These are phyloP conservation scores for Parnassius smintheus DNA, from an alignment of 2,888 invertebrate species.

Conservation along the genomic window DNA sequence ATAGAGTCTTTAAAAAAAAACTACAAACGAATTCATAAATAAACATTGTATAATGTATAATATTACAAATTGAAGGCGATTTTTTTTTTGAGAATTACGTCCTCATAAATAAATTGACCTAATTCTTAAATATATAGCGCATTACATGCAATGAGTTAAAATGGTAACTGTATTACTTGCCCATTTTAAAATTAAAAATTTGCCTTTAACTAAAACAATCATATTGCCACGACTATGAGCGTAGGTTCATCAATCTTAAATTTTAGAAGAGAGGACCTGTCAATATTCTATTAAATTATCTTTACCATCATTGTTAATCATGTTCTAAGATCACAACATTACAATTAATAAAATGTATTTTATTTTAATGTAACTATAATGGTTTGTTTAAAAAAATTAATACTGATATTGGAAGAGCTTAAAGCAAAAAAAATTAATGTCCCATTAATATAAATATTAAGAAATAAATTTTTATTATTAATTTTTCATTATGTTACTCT, in stretches of 20 bases:
- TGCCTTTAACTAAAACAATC: neutral
- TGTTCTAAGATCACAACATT: neutral
- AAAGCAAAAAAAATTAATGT: neutral
- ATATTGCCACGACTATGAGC: too few species aligned
- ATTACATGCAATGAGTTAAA: constrained; percentile 55
- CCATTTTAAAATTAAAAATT: constrained; percentile 1
- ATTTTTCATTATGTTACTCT: too few species aligned
- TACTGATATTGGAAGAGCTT: constrained; percentile 17
- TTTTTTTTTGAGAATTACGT: constrained; percentile 33
- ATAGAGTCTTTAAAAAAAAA: constrained; percentile 17
- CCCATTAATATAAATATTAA: too few species aligned
- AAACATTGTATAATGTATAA: too few species aligned
- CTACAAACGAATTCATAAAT: too few species aligned
- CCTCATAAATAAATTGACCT: constrained; percentile 50
- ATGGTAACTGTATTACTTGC: constrained; percentile 22
- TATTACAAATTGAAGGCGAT: too few species aligned
- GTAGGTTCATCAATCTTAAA: too few species aligned
- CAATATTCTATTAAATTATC: constrained; percentile 6
- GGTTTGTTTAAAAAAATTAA: constrained; percentile 8
- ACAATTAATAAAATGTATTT: neutral
- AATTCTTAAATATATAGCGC: constrained; percentile 36
- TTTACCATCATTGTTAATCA: constrained; percentile 3
- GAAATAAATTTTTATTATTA: too few species aligned
- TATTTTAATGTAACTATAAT: neutral
- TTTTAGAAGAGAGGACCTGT: constrained; percentile 1